phyloP scores from a whole-genome alignment of 2,888 invertebrate genomes.

The Lasioglossum leucozonium region DNA sequence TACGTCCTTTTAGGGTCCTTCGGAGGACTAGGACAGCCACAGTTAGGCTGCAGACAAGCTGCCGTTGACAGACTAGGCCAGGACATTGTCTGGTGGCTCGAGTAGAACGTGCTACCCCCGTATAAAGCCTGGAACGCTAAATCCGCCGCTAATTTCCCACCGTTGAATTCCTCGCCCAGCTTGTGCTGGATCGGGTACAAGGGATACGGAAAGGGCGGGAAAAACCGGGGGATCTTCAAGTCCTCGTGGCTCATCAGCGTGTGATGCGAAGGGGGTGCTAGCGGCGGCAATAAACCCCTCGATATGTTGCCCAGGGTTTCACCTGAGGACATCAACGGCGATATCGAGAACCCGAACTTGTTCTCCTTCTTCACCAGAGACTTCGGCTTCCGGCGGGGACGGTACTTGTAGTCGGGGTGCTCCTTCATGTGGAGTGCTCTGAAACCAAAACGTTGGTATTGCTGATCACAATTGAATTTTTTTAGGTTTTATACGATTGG shows the following conservation, averaged over 20 bases:
- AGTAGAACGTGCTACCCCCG: slow-evolving; percentile 86
- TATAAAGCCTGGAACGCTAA: slow-evolving; percentile 88
- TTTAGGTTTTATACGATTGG: not conserved
- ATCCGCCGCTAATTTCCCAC: slow-evolving; percentile 88
- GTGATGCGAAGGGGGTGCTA: slow-evolving; percentile 85
- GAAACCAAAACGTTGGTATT: slow-evolving; percentile 78
- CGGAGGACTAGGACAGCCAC: slow-evolving; percentile 80
- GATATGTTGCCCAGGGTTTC: slow-evolving; percentile 82
- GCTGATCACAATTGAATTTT: slow-evolving; percentile 17
- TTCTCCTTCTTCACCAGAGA: slow-evolving; percentile 92
- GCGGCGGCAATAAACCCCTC: slow-evolving; percentile 82
- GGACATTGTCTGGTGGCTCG: slow-evolving; percentile 82
- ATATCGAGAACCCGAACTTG: slow-evolving; percentile 90
- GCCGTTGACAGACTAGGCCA: slow-evolving; percentile 79
- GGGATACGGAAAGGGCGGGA: slow-evolving; percentile 90
- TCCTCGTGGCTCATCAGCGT: slow-evolving; percentile 86
- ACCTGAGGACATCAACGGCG: slow-evolving; percentile 87
- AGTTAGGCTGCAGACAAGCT: slow-evolving; percentile 79
- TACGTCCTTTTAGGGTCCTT: slow-evolving; percentile 78
- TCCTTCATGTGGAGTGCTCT: slow-evolving; percentile 97
- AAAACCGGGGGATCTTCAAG: slow-evolving; percentile 89
- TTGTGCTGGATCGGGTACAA: slow-evolving; percentile 88
- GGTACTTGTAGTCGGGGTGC: slow-evolving; percentile 96
- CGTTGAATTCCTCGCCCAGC: slow-evolving; percentile 86
- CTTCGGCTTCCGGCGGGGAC: slow-evolving; percentile 94